Base-by-base conservation (phyloP, 2,113 vertebrate genomes). In the Heterotis niloticus region DNA sequence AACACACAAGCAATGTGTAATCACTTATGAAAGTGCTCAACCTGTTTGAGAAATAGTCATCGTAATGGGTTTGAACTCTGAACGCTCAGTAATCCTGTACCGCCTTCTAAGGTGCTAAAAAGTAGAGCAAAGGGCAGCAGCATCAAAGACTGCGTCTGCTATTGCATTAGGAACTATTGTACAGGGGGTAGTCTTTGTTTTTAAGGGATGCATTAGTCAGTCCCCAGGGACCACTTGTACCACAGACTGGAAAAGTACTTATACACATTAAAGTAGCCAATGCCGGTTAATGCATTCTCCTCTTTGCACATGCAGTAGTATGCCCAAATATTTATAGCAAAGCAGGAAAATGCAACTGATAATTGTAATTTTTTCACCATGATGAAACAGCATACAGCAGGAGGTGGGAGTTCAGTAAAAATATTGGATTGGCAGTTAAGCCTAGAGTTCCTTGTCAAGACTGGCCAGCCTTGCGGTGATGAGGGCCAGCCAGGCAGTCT, bases 91-190 rank as follows among this genome's bases (percentile, higher is more conserved):
- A 62, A 44, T 12, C 54, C 44, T 34, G 67, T 28, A 12, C 56
- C 5, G 54, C 5, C 7, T 69, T 34, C 9, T 71, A 79, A 79
- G 77, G 71, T 67, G 77, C 34, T 79, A 60, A 72, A 74, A 73
- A 73, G 68, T 73, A 54, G 69, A 51, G 70, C 67, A 74, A 79
- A 79, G 70, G 70, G n/a, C 68, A 79, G 14, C 18, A n/a, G 29
- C 56, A 79, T 29, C 26, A 10, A 4, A 4, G 60, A 57, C 67
- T 10, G 11, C 66, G 23, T 34, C 24, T 67, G 44, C 26, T 11
- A 29, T 67, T 67, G 44, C 29, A 74, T 74, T 65, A 65, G 78
- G 29, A 54, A 52, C 0, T 18, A 2, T 0, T 64, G 59, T 65
- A 76, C 23, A n/a, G 64, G 54, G 64, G 60, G n/a, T 20, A n/a